phyloP scores from a whole-genome alignment of 2,888 invertebrate genomes.

The Desoria tigrina region DNA sequence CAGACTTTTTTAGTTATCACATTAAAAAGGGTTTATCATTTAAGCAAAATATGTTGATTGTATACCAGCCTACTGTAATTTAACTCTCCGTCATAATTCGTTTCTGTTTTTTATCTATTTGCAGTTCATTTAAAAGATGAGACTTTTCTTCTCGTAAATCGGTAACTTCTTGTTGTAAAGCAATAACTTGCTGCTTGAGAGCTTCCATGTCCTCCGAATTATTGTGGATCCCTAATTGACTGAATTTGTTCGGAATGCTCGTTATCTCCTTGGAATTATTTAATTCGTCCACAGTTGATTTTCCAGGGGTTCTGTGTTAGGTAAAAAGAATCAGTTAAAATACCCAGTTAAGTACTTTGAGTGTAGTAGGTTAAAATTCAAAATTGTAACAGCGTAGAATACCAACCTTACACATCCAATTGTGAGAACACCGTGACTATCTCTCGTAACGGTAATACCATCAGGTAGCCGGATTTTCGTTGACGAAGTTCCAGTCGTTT shows the following conservation, averaged over 20 bases:
- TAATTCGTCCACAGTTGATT: too few species aligned
- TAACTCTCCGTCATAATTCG: background rate
- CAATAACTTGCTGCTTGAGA: background rate
- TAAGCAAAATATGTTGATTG: too few species aligned
- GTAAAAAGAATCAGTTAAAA: too few species aligned
- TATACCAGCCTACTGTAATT: too few species aligned
- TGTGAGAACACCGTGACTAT: conserved; percentile 71
- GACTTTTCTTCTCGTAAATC: conserved; percentile 7
- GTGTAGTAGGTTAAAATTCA: too few species aligned
- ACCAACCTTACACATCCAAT: conserved; percentile 62
- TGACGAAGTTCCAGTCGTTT: conserved; percentile 75
- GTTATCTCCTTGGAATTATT: background rate
- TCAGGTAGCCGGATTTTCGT: conserved; percentile 72
- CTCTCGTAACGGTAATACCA: conserved; percentile 68
- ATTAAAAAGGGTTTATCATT: too few species aligned
- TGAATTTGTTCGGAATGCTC: background rate
- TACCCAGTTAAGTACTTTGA: too few species aligned
- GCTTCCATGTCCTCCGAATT: background rate
- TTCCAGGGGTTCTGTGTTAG: too few species aligned
- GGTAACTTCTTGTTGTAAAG: background rate
- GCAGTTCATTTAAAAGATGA: background rate
- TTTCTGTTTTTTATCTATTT: background rate
- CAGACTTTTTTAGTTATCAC: too few species aligned
- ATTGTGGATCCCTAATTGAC: background rate
- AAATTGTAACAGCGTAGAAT: too few species aligned